Evolutionary conservation across 2,888 invertebrate genomes (phyloP), one percentile per base, ranked within the genome.

Genomic region (Odontocerum albicorne): DNA sequence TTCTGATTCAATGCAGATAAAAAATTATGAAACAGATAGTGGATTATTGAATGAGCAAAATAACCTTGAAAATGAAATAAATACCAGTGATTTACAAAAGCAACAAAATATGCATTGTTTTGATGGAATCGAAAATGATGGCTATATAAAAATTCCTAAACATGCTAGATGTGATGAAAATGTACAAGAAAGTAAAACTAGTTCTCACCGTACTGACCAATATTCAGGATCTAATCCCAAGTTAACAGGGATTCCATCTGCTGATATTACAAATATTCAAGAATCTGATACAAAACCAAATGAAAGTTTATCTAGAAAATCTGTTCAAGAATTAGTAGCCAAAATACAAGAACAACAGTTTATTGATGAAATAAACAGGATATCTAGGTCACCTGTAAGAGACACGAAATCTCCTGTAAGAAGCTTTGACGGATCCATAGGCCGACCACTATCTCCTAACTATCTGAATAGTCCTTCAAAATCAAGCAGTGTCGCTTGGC

Each of bases 271-370:
- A 35, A 49, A 49, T 22, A 44, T 16, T 19, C 44, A 20, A 51
- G 44, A 40, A 10, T 13, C 15, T 16, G 12, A n/a, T n/a, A n/a
- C n/a, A n/a, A n/a, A 39, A 27, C 12, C 19, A 4, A 36, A 15
- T 27, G 55, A 55, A 38, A 52, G 7, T 15, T 32, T 38, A 42
- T 73, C 73, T 2, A 72, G 83, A 38, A 81, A 75, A 62, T 80
- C 82, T 1, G 85, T 85, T 0, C 84, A 83, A 63, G 84, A 84
- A 65, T 68, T 85, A 62, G 83, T 84, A 17, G 84, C 83, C 1
- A 77, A 79, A 65, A 81, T 83, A 7, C 84, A 85, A 66, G 74
- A 73, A 20, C 72, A 79, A 46, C 74, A 75, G 47, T 38, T 57
- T 8, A 39, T 60, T 10, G 60, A 60, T 49, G 60, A 60, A 53